Conservation (phyloP, 2,113 vertebrate species). For the Thalassarche chlororhynchos region DNA sequence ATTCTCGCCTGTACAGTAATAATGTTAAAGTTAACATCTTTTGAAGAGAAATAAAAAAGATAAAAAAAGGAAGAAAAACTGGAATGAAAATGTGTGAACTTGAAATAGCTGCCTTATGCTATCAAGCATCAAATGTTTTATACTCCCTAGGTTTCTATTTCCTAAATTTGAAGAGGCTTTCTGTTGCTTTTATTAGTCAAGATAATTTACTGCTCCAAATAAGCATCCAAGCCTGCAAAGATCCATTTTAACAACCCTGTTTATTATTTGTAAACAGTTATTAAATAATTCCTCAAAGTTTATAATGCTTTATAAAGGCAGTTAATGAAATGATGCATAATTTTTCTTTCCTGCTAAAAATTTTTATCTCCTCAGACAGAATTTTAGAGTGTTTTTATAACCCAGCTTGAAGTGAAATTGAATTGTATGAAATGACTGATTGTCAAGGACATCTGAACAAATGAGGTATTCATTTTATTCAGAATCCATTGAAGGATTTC, state of each 20-base stretch:
- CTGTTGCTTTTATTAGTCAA: background rate
- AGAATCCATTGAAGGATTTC: slow-evolving; percentile 61
- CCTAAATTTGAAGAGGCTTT: background rate
- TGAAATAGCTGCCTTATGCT: background rate
- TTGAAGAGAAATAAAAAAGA: background rate
- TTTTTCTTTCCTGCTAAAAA: slow-evolving; percentile 34
- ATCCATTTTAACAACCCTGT: background rate
- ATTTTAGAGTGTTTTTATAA: slow-evolving; percentile 67
- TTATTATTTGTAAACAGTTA: slow-evolving; percentile 51
- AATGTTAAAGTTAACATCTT: background rate
- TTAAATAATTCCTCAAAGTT: slow-evolving; percentile 45
- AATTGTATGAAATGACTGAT: slow-evolving; percentile 64
- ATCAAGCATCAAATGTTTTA: background rate
- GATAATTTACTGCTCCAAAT: background rate
- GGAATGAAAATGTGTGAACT: background rate
- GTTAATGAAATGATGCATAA: slow-evolving; percentile 31
- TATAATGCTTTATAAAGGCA: slow-evolving; percentile 13
- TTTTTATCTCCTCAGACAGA: slow-evolving; percentile 51
- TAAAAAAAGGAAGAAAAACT: background rate
- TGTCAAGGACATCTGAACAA: slow-evolving; percentile 66
- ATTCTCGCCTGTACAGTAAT: background rate
- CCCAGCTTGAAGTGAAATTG: slow-evolving; percentile 57
- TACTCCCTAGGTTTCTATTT: background rate
- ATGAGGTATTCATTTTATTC: slow-evolving; percentile 65
- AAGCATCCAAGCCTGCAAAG: background rate